phyloP scores from a whole-genome alignment of 2,113 vertebrate genomes.

The Equus quagga region DNA sequence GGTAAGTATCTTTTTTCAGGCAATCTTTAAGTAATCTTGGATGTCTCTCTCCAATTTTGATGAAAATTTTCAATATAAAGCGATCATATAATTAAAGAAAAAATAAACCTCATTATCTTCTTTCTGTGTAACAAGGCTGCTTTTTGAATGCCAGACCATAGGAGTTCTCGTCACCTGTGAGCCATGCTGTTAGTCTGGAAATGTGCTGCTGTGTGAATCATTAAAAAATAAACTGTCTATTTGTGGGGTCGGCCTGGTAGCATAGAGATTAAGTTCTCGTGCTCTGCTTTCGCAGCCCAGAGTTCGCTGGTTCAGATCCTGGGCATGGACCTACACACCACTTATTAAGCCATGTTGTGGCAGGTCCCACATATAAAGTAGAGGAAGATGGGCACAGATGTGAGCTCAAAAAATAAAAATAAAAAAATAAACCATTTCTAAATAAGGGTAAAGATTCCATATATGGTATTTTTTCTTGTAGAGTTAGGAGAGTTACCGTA shows the following conservation, averaged over 20 bases:
- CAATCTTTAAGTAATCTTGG: not conserved
- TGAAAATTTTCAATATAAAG: not conserved
- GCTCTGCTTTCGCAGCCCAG: too few relatives aligned
- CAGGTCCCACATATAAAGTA: too few relatives aligned
- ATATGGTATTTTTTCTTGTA: not conserved
- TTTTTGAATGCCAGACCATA: not conserved
- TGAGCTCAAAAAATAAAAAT: too few relatives aligned
- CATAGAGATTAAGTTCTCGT: too few relatives aligned
- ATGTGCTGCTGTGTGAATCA: not conserved
- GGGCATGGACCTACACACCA: too few relatives aligned
- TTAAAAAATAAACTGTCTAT: not conserved
- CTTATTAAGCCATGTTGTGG: too few relatives aligned
- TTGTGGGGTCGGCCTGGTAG: not conserved
- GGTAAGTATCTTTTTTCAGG: not conserved
- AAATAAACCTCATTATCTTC: not conserved
- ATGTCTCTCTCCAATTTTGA: conserved; percentile 11
- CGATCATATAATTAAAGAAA: conserved; percentile 50
- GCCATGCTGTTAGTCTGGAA: not conserved
- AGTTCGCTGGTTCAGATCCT: too few relatives aligned
- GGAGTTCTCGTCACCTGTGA: not conserved
- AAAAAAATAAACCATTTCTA: not conserved
- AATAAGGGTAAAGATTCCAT: not conserved
- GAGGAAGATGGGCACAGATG: too few relatives aligned
- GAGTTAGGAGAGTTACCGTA: not conserved
- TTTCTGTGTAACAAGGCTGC: not conserved